Evolutionary conservation across 92 coral and sea anemone species (phyloP).

Genomic region (Muricea muricata): DNA sequence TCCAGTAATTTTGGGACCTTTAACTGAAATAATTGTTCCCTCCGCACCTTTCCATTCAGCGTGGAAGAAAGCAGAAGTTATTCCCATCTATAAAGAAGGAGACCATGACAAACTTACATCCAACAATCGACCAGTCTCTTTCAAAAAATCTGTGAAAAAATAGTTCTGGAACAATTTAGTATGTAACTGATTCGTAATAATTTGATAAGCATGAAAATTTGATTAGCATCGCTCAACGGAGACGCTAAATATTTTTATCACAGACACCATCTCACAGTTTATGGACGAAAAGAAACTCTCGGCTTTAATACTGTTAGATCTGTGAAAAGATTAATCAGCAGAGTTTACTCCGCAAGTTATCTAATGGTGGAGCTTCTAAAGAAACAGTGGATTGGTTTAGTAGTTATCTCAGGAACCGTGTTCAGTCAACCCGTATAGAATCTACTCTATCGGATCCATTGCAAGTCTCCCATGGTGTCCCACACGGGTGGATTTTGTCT

Average conservation of each 20-base stretch:
- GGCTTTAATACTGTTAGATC: not conserved
- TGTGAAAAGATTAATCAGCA: not conserved
- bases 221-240: not conserved
- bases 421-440: not conserved
- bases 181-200: slow-evolving; percentile 10
- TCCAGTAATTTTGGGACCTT: slow-evolving; percentile 32
- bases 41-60: slow-evolving; percentile 41
- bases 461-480: not conserved
- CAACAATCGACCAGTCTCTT: slow-evolving; percentile 48
- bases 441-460: not conserved
- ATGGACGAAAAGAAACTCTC: not conserved
- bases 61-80: slow-evolving; percentile 64
- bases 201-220: not conserved
- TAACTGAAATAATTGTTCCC: slow-evolving; percentile 56
- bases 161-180: slow-evolving; percentile 51
- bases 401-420: not conserved
- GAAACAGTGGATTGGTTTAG: not conserved
- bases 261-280: not conserved
- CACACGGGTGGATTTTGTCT: not conserved
- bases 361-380: not conserved
- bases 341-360: not conserved
- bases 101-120: slow-evolving; percentile 42
- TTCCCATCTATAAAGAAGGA: slow-evolving; percentile 52
- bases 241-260: not conserved
- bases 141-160: slow-evolving; percentile 60